phyloP scores from a whole-genome alignment of 2,113 vertebrate species.

The Oenanthe oenanthe region DNA sequence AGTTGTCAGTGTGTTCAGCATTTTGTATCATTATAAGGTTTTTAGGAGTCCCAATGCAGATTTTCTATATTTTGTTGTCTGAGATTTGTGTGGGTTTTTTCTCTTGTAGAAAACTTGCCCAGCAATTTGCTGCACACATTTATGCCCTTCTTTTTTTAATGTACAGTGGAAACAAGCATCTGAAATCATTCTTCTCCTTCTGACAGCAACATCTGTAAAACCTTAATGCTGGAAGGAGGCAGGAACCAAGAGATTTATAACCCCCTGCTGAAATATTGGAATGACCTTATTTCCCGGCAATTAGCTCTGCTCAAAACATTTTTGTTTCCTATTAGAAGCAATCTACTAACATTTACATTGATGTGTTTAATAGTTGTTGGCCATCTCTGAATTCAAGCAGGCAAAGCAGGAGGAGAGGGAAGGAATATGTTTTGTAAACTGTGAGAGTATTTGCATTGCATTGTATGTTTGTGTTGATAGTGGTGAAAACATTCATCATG shows the following conservation, averaged over 20 bases:
- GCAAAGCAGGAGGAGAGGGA: neutral
- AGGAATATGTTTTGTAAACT: neutral
- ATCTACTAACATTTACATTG: slow-evolving; percentile 49
- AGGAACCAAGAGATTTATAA: slow-evolving; percentile 59
- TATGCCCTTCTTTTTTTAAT: neutral
- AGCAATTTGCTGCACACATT: neutral
- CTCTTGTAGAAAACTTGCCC: neutral
- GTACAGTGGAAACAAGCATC: slow-evolving; percentile 51
- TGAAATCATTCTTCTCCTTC: slow-evolving; percentile 46
- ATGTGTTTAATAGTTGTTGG: slow-evolving; percentile 43
- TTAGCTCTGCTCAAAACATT: slow-evolving; percentile 68
- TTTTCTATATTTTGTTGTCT: neutral
- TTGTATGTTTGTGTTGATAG: neutral
- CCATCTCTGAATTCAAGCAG: slow-evolving; percentile 30
- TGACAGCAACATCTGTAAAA: slow-evolving; percentile 68
- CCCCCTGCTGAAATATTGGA: slow-evolving; percentile 57
- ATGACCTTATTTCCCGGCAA: slow-evolving; percentile 63
- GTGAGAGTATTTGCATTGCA: neutral
- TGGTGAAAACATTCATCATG: neutral
- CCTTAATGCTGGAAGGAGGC: slow-evolving; percentile 44
- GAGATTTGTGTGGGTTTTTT: neutral
- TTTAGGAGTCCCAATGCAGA: neutral
- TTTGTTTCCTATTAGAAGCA: slow-evolving; percentile 66
- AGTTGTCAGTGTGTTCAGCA: neutral
- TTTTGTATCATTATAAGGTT: neutral